Conservation (phyloP, 2,888 invertebrate species). For the Acronicta alni region DNA sequence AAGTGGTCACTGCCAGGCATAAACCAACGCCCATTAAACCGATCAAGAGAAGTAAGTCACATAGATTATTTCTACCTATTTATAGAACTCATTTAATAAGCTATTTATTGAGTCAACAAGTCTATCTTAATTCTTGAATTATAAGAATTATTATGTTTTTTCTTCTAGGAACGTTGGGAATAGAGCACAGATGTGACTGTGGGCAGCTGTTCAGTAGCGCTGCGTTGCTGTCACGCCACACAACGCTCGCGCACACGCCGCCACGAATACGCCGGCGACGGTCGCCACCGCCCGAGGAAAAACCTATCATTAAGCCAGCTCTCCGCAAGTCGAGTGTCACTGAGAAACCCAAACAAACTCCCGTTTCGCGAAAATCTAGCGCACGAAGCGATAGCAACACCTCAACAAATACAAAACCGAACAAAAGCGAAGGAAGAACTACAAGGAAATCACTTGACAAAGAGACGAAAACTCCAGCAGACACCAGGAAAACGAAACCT, state of each 20-base stretch:
- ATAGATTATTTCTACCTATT: slow-evolving; percentile 3
- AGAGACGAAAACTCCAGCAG: slow-evolving; percentile 52
- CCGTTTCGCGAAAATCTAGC: slow-evolving; percentile 55
- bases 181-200: slow-evolving; percentile 87
- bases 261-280: slow-evolving; percentile 83
- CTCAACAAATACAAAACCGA: slow-evolving; percentile 35
- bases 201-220: slow-evolving; percentile 84
- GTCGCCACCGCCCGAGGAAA: slow-evolving; percentile 67
- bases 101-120: too few relatives aligned
- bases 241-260: slow-evolving; percentile 85
- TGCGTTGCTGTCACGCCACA: slow-evolving; percentile 80
- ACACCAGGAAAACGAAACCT: slow-evolving; percentile 35
- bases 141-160: background rate
- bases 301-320: slow-evolving; percentile 28
- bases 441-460: slow-evolving; percentile 64
- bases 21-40: slow-evolving; percentile 69
- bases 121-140: too few relatives aligned
- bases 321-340: slow-evolving; percentile 39
- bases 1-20: slow-evolving; percentile 62
- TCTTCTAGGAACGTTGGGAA: slow-evolving; percentile 67
- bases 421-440: slow-evolving; percentile 45
- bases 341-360: slow-evolving; percentile 47
- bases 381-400: slow-evolving; percentile 49
- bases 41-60: slow-evolving; percentile 79
- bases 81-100: background rate